These are phyloP conservation scores for Tribolium freemani DNA, from an alignment of 2,888 invertebrate genomes.

Conservation along the genomic window DNA sequence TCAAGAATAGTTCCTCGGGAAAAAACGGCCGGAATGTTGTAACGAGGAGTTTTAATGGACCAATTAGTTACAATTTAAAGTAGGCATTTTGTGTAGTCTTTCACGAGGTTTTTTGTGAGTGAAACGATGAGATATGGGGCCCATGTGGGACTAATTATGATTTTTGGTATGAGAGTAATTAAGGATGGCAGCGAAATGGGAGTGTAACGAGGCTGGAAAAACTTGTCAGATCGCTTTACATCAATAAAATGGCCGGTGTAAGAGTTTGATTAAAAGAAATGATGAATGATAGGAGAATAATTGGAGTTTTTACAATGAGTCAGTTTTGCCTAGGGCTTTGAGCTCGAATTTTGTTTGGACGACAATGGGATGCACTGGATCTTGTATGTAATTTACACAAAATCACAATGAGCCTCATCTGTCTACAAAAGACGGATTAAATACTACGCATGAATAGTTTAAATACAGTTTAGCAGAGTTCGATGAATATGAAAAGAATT, in stretches of 20 bases:
- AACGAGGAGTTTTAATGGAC: slow-evolving; percentile 28
- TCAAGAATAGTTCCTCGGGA: slow-evolving; percentile 22
- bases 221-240: neutral
- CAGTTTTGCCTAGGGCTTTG: neutral
- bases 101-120: slow-evolving; percentile 16
- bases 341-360: slow-evolving; percentile 23
- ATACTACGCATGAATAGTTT: slow-evolving; percentile 34
- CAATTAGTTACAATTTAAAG: slow-evolving; percentile 31
- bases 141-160: slow-evolving; percentile 28
- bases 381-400: slow-evolving; percentile 40
- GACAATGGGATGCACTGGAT: slow-evolving; percentile 36
- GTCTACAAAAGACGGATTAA: slow-evolving; percentile 41
- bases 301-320: neutral
- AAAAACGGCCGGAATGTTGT: slow-evolving; percentile 22
- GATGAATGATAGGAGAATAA: neutral
- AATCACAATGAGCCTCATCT: slow-evolving; percentile 37
- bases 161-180: slow-evolving; percentile 28
- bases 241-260: neutral
- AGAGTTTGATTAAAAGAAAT: neutral
- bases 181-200: slow-evolving; percentile 3
- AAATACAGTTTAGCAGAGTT: slow-evolving; percentile 34
- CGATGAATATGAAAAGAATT: slow-evolving; percentile 37
- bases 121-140: neutral
- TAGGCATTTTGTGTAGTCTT: slow-evolving; percentile 10
- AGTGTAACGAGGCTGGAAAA: neutral